Base-by-base conservation (phyloP, 2,113 vertebrate species). In the Lepus timidus region DNA sequence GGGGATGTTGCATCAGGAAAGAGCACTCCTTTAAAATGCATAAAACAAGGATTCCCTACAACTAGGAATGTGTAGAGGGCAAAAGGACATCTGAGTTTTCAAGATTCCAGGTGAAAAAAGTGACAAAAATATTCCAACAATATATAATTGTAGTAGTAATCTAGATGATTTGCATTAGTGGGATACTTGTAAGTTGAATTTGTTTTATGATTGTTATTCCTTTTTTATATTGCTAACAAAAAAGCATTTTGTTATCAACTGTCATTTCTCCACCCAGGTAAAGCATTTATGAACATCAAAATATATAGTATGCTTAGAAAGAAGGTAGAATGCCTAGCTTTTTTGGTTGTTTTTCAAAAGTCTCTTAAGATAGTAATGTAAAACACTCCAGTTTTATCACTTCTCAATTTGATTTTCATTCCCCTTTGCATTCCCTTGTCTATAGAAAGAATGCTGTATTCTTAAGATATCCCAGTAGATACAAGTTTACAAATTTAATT, bases 1-100 rank as follows among this genome's bases (percentile, higher is more conserved):
- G 94, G 93, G 70, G 91, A 75, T 93, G 61, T 83, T 96, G 81
- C 76, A 51, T 82, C 65, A 83, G 70, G 71, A 93, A 96, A 95
- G 39, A 89, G 9, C 12, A 20, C 6, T 39, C 12, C 51, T 79
- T 11, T n/a, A 9, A 44, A 44, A 8, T 6, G 44, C 39, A 9
- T 13, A 36, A 75, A 49, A 49, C 31, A n/a, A 90, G 27, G 16
- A 13, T 82, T 88, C 23, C 20, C 71, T 19, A 23, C 12, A 55
- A 27, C 17, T 19, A 10, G 1, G 16, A 7, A 65, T 52, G 58
- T n/a, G 14, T 31, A 67, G 49, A 81, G 36, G 36, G 4, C 20
- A 86, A 55, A 92, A 64, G 1, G 9, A 20, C 20, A 51, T 67
- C 81, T 80, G 61, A 73, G 19, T 31, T 86, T 70, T 88, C 22